A percentile compares a stretch with the other conserved stretches of the same genome.
Evolutionary conservation across 2,797 vertebrate genomes (phyloP).

Genomic region (Lindbergichthys nudifrons): DNA sequence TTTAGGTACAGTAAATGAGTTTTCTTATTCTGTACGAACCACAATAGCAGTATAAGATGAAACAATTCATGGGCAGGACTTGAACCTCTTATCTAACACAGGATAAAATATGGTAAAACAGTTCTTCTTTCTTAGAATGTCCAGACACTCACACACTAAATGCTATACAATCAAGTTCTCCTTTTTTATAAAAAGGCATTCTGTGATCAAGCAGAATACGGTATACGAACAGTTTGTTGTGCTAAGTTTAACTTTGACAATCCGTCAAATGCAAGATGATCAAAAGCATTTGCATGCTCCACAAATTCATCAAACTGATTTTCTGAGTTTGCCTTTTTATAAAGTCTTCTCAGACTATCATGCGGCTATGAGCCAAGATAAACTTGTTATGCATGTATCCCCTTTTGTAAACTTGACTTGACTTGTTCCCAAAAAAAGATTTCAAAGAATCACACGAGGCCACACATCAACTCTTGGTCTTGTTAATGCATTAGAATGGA

Average conservation of each 20-base stretch:
- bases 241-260: conserved; percentile 6
- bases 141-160: background rate
- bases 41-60: background rate
- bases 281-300: background rate
- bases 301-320: background rate
- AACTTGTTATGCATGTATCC: background rate
- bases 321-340: conserved; percentile 4
- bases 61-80: background rate
- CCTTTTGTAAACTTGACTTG: background rate
- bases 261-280: background rate
- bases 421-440: background rate
- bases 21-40: background rate
- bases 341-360: background rate
- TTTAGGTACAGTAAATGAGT: background rate
- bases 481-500: conserved; percentile 9
- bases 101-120: background rate
- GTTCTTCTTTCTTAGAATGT: background rate
- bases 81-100: background rate
- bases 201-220: background rate
- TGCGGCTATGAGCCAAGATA: background rate
- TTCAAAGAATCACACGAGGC: background rate
- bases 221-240: background rate
- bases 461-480: background rate
- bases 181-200: background rate
- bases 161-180: background rate